Evolutionary conservation across 2,113 vertebrate species (phyloP), one percentile per base, ranked within the genome.

Genomic region (Rostratula benghalensis): DNA sequence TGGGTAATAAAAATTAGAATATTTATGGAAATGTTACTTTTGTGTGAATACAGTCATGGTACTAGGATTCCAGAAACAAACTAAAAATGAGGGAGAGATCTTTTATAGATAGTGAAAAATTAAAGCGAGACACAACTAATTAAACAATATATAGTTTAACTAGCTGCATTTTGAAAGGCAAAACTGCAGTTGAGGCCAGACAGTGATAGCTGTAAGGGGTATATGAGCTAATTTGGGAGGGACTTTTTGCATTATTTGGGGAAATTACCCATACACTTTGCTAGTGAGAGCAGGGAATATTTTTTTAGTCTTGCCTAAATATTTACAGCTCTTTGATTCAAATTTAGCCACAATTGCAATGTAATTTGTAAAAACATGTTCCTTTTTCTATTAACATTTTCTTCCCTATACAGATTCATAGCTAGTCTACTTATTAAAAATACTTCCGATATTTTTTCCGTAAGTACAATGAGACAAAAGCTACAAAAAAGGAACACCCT

Each of bases 241-340:
- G 4, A 59, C 2, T 37, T 80, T 76, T 63, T 70, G 86, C 35
- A 70, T 63, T 31, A 61, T 80, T 74, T 85, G 14, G 30, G 35
- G 43, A 77, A 86, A 83, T 16, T 69, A 57, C 3, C 27, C 33
- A 50, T 56, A 65, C 3, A 41, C 83, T 90, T 95, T 86, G 4
- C 39, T 79, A 83, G 45, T n/a, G 21, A 83, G 23, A 79, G 14
- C 19, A 71, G 17, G 8, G 31, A 89, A 43, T 85, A 91, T 60
- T 97, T 88, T 90, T 93, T 28, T 91, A 91, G 35, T 43, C 67
- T 84, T 91, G 87, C 69, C 79, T 94, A 95, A 95, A 96, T 93
- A 96, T 93, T 86, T 81, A 86, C 73, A 90, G 37, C 61, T 92
- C 43, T 94, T 69, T 87, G 71, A 77, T 76, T 83, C 46, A 77